Percentiles rank a stretch among this genome's conserved stretches.
These are phyloP conservation scores for Mimumesa dahlbomi DNA, from an alignment of 2,888 invertebrate species.

Conservation along the genomic window DNA sequence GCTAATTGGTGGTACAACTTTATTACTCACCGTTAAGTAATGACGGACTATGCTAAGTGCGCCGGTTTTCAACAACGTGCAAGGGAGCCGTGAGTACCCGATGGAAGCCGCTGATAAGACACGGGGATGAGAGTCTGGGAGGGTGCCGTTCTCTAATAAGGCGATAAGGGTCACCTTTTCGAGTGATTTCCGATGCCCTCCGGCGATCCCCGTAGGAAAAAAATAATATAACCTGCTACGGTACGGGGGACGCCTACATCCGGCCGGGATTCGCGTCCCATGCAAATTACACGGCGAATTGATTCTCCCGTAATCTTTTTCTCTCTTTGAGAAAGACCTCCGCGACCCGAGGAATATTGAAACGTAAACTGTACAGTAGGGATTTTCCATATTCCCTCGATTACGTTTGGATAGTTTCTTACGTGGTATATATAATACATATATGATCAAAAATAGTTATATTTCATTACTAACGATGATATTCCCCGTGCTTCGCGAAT, in stretches of 20 bases:
- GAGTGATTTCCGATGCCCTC: conserved; percentile 58
- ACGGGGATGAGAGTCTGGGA: conserved; percentile 35
- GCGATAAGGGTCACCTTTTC: conserved; percentile 75
- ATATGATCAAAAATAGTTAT: too few species aligned
- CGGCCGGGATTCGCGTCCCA: conserved; percentile 34
- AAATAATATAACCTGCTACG: background rate
- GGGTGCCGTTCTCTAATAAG: conserved; percentile 74
- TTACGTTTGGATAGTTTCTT: too few species aligned
- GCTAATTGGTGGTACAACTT: conserved; percentile 75
- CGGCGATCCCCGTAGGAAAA: conserved; percentile 22
- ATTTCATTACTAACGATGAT: too few species aligned
- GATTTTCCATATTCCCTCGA: too few species aligned
- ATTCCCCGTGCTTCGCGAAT: too few species aligned
- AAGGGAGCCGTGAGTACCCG: conserved; percentile 67
- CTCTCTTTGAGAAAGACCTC: too few species aligned
- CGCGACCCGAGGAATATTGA: background rate
- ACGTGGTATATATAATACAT: too few species aligned
- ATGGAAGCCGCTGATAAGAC: conserved; percentile 68
- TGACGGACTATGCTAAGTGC: conserved; percentile 66
- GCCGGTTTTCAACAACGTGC: conserved; percentile 70
- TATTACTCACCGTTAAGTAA: conserved; percentile 76
- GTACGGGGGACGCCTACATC: conserved; percentile 54
- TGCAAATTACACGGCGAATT: conserved; percentile 36
- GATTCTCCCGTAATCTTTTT: too few species aligned
- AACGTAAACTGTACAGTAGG: too few species aligned